Base-by-base conservation (phyloP, 2,888 invertebrate species). In the Synanthedon formicaeformis region DNA sequence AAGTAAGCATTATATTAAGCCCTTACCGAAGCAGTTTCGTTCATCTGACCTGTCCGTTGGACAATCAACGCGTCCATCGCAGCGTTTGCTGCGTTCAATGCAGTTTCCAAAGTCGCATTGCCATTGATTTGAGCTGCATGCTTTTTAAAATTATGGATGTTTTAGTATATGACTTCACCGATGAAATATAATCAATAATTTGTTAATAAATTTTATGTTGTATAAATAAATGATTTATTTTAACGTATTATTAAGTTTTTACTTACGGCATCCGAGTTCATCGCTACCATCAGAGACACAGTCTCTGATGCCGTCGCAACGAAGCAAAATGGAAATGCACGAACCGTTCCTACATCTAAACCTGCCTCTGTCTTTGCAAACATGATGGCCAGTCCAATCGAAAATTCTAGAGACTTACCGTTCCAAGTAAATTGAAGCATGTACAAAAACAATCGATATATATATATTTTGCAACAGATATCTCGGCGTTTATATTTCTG, bases 341-440 rank as follows among this genome's bases (percentile, higher is more conserved):
- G 90, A 89, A 52, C 93, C 92, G 74, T 94, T 93, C 55, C 84
- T 87, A 76, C 95, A 96, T 58, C 90, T 91, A 79, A 93, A 94
- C 67, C 84, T 87, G 48, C 90, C 90, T 34, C 86, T 78, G 18
- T 87, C 80, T 59, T 80, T 66, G 58, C 85, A 88, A 0, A 80
- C 76, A 51, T 79, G 74, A 53, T 66, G 64, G 10, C 85, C 86
- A 51, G 72, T 69, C 85, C 84, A 87, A 58, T 67, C 65, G 2
- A 67, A 56, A 50, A 62, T 56, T 11, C 60, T 69, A 34, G 76
- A 70, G 10, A 81, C 86, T 86, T 84, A 85, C 85, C 79, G 57
- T 71, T 52, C 64, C 59, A 57, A 58, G 50, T 34, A 40, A 27
- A 50, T 27, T 34, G 61, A 64, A 64, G 82, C 84, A 66, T 78